Conservation (phyloP, 2,113 vertebrate species). For the Ciconia boyciana region DNA sequence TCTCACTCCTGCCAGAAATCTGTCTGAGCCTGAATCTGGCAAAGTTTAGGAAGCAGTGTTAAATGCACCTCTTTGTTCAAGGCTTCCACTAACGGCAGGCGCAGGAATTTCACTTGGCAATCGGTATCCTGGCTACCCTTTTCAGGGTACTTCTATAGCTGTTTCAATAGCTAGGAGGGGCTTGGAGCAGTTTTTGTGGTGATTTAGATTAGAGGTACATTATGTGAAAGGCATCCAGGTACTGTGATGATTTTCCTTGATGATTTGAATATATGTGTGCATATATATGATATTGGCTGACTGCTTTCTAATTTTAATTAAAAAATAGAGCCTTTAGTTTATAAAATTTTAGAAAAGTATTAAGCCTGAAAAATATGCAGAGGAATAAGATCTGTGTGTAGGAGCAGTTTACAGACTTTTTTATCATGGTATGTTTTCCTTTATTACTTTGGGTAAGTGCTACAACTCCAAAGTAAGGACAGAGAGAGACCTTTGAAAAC, state of each 20-base stretch:
- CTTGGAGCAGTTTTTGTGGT: not conserved
- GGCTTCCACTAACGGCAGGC: constrained; percentile 36
- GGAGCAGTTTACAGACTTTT: not conserved
- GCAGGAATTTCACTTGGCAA: constrained; percentile 45
- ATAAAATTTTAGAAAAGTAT: not conserved
- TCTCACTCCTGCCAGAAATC: constrained; percentile 47
- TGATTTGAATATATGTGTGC: not conserved
- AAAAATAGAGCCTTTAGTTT: not conserved
- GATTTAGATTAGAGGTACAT: not conserved
- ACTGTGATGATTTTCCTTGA: not conserved
- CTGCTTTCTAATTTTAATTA: not conserved
- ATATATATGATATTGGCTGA: not conserved
- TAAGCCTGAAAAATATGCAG: not conserved
- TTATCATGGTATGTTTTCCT: not conserved
- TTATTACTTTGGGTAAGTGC: not conserved
- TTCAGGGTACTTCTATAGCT: constrained; percentile 52
- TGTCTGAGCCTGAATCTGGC: constrained; percentile 47
- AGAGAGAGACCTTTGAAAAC: not conserved
- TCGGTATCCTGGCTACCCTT: constrained; percentile 59
- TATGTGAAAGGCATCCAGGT: not conserved
- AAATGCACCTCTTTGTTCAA: constrained; percentile 60
- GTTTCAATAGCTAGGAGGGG: constrained; percentile 10
- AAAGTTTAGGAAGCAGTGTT: constrained; percentile 18
- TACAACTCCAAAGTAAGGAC: not conserved
- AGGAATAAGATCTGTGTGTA: not conserved